Evolutionary conservation across 2,888 invertebrate genomes (phyloP), one percentile per base, ranked within the genome.

Genomic region (Clitarchus hookeri): DNA sequence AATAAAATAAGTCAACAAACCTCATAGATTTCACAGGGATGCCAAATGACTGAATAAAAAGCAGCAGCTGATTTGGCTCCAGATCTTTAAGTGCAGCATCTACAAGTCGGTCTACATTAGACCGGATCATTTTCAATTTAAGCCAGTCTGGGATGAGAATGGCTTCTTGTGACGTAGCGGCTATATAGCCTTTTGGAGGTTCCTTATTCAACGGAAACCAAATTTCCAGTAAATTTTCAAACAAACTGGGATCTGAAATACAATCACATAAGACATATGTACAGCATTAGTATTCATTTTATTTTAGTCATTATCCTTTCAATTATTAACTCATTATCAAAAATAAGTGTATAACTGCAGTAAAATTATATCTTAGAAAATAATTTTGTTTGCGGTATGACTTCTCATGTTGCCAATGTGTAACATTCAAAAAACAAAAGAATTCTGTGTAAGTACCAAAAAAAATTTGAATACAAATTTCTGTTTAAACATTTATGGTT

Each of bases 21-120:
- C 96, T 97, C 95, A 98, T 97, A 0, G 97, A 96, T 85, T 94
- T 93, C 0, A 98, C 96, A 0, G 98, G 98, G 90, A 98, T 97
- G 44, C 98, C 99, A 91, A 98, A 99, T 25, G 98, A 98, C 92
- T 98, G 98, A 85, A 98, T 97, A 91, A 98, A 98, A 16, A 98
- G 92, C 13, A 98, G 96, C 85, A 98, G 93, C 91, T 98, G 98
- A 86, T 96, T 95, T 0, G 98, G 96, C 85, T 98, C 97, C 87
- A 98, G 92, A 89, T 97, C 97, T 85, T 95, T 94, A 53, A 98
- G 93, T 0, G 98, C 98, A 0, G 97, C 97, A 89, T 97, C 96
- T 53, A 98, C 95, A 44, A 99, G 92, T 84, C 95, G 92, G 3
- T 96, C 93, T 6, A 97, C 96, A 78, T 95, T 95, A 0, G 97